Conservation (phyloP, 1,140 invertebrate genomes). For the Gryon sp. region DNA sequence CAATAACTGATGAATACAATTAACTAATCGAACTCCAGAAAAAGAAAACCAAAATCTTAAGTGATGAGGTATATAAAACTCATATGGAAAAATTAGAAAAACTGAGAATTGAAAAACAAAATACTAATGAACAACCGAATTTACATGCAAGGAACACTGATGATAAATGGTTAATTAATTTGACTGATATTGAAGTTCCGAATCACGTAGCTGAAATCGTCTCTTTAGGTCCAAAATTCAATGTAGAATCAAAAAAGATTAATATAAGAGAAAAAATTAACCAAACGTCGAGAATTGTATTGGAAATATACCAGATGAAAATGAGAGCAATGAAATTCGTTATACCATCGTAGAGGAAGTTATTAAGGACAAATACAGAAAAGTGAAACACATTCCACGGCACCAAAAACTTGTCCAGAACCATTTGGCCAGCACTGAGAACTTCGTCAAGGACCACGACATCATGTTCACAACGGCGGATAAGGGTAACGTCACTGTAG, state of each 20-base stretch:
- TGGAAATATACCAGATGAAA: constrained; percentile 7
- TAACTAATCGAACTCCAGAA: too few species aligned
- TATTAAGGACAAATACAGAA: too few species aligned
- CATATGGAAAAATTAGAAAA: not conserved
- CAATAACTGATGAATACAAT: not conserved
- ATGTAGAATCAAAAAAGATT: constrained; percentile 1
- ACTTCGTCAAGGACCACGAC: constrained; percentile 12
- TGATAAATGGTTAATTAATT: constrained; percentile 14
- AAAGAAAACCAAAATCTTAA: too few species aligned
- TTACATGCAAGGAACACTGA: too few species aligned
- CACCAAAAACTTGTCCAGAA: not conserved
- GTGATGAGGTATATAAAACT: not conserved
- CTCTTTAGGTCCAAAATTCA: constrained; percentile 19
- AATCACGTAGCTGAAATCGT: not conserved
- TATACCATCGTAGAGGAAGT: too few species aligned
- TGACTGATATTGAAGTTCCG: not conserved
- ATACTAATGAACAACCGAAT: too few species aligned
- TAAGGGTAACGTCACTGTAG: constrained; percentile 19
- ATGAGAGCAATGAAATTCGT: too few species aligned
- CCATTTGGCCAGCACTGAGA: constrained; percentile 3
- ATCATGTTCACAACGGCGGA: constrained; percentile 12
- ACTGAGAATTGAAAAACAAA: not conserved
- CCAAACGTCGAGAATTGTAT: constrained; percentile 10
- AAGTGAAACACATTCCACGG: too few species aligned
- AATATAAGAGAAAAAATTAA: not conserved